These are phyloP conservation scores for Eupithecia dodoneata DNA, from an alignment of 2,888 invertebrate species.

Conservation along the genomic window DNA sequence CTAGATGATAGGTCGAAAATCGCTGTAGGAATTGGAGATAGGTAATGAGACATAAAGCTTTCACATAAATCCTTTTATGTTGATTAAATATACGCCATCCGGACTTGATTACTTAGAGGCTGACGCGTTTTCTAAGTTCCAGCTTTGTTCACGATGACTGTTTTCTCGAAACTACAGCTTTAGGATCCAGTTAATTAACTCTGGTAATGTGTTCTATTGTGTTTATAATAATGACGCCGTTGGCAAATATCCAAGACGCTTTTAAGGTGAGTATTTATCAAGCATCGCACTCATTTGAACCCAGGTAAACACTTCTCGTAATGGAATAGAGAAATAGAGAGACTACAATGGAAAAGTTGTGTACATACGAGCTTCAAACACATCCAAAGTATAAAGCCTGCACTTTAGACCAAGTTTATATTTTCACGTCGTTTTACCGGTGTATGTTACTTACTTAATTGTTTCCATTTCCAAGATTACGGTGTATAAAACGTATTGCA, in stretches of 20 bases:
- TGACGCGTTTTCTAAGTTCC: neutral
- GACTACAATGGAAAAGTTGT: constrained; percentile 24
- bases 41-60: constrained; percentile 55
- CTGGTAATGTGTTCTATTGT: constrained; percentile 56
- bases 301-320: constrained; percentile 18
- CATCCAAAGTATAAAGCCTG: constrained; percentile 14
- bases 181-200: constrained; percentile 64
- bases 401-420: constrained; percentile 14
- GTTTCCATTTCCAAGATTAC: constrained; percentile 18
- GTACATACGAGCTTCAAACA: constrained; percentile 7
- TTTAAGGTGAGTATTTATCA: neutral
- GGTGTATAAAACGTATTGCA: constrained; percentile 8
- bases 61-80: constrained; percentile 58
- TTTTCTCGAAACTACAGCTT: constrained; percentile 33
- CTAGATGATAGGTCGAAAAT: constrained; percentile 45
- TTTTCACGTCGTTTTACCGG: neutral
- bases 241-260: constrained; percentile 10
- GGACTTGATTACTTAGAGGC: constrained; percentile 41
- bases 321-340: constrained; percentile 14
- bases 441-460: constrained; percentile 24
- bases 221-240: constrained; percentile 4
- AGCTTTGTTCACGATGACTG: neutral
- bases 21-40: constrained; percentile 48
- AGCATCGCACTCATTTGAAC: constrained; percentile 3
- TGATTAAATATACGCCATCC: constrained; percentile 61